Conservation (phyloP, 2,797 vertebrate species). For the Geotrypetes seraphini region DNA sequence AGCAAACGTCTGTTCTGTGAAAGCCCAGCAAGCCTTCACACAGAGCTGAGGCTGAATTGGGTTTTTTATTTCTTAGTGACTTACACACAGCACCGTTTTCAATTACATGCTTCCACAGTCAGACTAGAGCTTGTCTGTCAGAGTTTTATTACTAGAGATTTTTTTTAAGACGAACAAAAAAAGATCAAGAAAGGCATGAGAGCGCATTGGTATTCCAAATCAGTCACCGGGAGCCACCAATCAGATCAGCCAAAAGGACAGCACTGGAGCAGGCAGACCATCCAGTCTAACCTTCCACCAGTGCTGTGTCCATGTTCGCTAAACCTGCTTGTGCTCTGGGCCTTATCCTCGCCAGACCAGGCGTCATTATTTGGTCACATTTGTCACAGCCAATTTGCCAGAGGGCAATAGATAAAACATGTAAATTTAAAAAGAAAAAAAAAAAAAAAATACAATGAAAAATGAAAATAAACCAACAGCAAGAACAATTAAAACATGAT, state of each 20-base stretch:
- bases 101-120: constrained; percentile 20
- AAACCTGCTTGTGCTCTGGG: too few species aligned
- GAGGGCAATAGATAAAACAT: too few species aligned
- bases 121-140: too few species aligned
- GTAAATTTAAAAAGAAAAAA: too few species aligned
- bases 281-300: too few species aligned
- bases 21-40: constrained; percentile 33
- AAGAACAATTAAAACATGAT: too few species aligned
- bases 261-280: constrained; percentile 23
- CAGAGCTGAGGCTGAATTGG: constrained; percentile 28
- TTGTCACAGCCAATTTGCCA: too few species aligned
- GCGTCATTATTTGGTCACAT: too few species aligned
- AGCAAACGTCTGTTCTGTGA: constrained; percentile 39
- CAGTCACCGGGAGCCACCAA: constrained; percentile 57
- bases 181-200: constrained; percentile 27
- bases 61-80: constrained; percentile 28
- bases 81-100: constrained; percentile 26
- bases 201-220: constrained; percentile 57
- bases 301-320: too few species aligned
- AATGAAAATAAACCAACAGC: too few species aligned
- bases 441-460: too few species aligned
- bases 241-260: constrained; percentile 40
- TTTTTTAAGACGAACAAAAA: constrained; percentile 18
- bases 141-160: neutral
- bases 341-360: too few species aligned